Base-by-base conservation (phyloP, 2,888 invertebrate species). In the Palloptera scutellata region DNA sequence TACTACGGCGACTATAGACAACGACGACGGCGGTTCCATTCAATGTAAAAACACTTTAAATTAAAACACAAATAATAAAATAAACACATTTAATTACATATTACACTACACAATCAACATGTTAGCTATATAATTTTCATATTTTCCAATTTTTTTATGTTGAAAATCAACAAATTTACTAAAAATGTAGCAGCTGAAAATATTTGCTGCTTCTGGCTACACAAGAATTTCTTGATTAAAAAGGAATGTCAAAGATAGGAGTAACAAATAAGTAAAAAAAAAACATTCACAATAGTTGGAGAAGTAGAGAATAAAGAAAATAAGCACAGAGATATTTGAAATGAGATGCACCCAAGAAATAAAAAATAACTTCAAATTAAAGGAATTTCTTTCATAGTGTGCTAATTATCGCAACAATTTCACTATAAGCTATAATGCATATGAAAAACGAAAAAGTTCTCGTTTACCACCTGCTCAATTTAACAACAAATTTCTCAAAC, bases 31-130 rank as follows among this genome's bases (percentile, higher is more conserved):
- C 17, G 53, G 64, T 52, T 15, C n/a, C 30, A 15, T 57, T 66
- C 61, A 66, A 48, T 48, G 15, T 41, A 52, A 19, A 66, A 6
- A 57, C 61, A 57, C 51, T 66, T 61, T 1, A 12, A 55, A 61
- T 20, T 45, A 59, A 51, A 45, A 57, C 66, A 61, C 17, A 42
- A 60, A 43, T 43, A 11, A 20, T 61, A 41, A 30, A 48, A 15
- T 13, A 42, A 30, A 57, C 15, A 15, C 15, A 12, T 11, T 48
- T 5, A 57, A 40, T 52, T 63, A 43, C 54, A 8, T 54, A 51
- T 43, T 42, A 61, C 43, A 45, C 51, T 63, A 55, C 15, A 13
- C 13, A 17, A 10, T 43, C 51, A 53, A 54, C 53, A 40, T 60
- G 51, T 57, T 30, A 45, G 40, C n/a, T 10, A 11, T 13, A 12